phyloP scores from a whole-genome alignment of 2,113 vertebrate species.

The Oplegnathus fasciatus region DNA sequence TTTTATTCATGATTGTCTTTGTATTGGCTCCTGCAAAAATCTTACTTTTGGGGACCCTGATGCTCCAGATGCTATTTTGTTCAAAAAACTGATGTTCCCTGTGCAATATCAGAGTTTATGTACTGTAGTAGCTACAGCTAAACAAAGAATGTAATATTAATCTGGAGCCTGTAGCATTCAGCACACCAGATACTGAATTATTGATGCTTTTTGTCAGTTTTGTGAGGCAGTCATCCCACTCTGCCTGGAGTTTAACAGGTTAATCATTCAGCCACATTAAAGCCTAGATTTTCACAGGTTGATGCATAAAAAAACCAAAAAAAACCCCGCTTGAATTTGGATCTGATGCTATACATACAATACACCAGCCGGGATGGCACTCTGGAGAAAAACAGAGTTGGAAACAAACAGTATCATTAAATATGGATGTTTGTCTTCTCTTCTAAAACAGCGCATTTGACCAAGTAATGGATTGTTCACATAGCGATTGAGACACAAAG shows the following conservation, averaged over 20 bases:
- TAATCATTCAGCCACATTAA: constrained; percentile 39
- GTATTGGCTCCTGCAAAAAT: background rate
- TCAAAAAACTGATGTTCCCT: constrained; percentile 43
- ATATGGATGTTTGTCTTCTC: constrained; percentile 83
- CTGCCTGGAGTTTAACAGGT: constrained; percentile 53
- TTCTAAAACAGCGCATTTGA: constrained; percentile 79
- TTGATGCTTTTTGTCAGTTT: constrained; percentile 50
- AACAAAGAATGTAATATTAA: constrained; percentile 57
- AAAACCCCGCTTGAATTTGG: constrained; percentile 30
- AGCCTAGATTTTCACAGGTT: constrained; percentile 53
- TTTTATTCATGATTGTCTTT: constrained; percentile 32
- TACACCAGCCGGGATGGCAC: constrained; percentile 16
- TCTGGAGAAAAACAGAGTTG: constrained; percentile 40
- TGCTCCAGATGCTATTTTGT: constrained; percentile 34
- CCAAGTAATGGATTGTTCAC: constrained; percentile 82
- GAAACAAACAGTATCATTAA: constrained; percentile 84
- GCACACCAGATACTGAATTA: constrained; percentile 58
- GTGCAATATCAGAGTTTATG: constrained; percentile 53
- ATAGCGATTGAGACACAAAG: constrained; percentile 70
- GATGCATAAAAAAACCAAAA: constrained; percentile 49
- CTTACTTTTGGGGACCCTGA: background rate
- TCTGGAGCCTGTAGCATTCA: constrained; percentile 43
- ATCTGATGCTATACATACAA: constrained; percentile 48
- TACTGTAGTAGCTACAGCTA: constrained; percentile 45
- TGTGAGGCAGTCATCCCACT: constrained; percentile 32